Percentiles rank a stretch among this genome's conserved stretches.
Conservation (phyloP, 2,113 vertebrate genomes). For the Ciconia boyciana region DNA sequence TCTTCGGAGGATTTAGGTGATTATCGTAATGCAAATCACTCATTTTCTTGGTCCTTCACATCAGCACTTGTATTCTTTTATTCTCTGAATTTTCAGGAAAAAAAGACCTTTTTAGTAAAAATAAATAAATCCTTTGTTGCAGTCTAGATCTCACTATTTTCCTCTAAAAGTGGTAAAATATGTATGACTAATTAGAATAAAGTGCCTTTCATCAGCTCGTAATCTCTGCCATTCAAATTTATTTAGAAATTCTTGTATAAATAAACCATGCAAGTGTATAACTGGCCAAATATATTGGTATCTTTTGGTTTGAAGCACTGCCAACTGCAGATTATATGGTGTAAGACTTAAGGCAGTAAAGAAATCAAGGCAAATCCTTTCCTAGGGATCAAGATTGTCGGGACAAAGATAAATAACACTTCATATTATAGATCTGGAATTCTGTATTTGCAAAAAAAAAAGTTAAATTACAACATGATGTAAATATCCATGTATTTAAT, state of each 20-base stretch:
- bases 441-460: neutral
- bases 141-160: neutral
- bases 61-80: slow-evolving; percentile 2
- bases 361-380: slow-evolving; percentile 13
- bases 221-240: neutral
- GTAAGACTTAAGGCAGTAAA: neutral
- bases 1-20: neutral
- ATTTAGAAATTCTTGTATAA: neutral
- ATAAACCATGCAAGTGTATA: neutral
- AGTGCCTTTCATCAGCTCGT: neutral
- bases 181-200: slow-evolving; percentile 16
- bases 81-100: neutral
- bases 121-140: neutral
- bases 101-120: neutral
- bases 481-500: neutral
- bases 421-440: neutral
- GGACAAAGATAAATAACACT: neutral
- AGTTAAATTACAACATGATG: neutral
- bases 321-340: neutral
- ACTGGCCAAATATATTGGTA: neutral
- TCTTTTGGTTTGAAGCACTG: neutral
- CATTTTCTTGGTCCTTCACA: neutral
- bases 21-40: neutral
- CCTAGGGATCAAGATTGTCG: neutral
- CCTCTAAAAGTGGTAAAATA: neutral